phyloP scores from a whole-genome alignment of 2,888 invertebrate genomes.

The Lasius fuliginosus region DNA sequence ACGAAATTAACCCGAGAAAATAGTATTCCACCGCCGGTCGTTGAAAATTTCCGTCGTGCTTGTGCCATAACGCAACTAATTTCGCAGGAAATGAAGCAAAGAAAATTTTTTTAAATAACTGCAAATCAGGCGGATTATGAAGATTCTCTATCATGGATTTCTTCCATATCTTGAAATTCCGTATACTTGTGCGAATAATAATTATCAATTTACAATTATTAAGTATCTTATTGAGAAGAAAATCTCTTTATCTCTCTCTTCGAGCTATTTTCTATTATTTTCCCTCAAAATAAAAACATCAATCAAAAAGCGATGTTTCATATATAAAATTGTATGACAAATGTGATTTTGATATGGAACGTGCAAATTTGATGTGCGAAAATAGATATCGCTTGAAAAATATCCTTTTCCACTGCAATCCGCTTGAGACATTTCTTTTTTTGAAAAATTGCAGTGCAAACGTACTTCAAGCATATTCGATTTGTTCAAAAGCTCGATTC shows the following conservation, averaged over 20 bases:
- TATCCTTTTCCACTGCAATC: not conserved
- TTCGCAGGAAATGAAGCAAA: not conserved
- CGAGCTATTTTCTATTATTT: not conserved
- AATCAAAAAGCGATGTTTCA: not conserved
- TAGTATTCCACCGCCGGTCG: conserved; percentile 27
- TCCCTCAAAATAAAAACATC: not conserved
- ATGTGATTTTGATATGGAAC: not conserved
- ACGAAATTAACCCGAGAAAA: conserved; percentile 69
- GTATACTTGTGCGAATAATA: not conserved
- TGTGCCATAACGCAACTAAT: not conserved
- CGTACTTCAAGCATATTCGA: not conserved
- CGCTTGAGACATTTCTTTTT: not conserved
- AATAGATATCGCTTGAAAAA: not conserved
- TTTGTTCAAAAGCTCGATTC: conserved; percentile 6
- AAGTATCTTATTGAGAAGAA: not conserved
- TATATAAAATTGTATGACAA: not conserved
- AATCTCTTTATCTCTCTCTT: not conserved
- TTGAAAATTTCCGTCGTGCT: not conserved
- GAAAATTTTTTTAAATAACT: not conserved
- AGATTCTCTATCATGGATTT: not conserved
- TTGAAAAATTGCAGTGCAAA: not conserved
- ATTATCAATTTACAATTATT: not conserved
- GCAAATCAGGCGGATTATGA: not conserved
- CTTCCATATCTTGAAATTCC: not conserved
- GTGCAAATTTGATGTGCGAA: not conserved